Conservation (phyloP, 2,888 invertebrate species). For the Octonoba sinensis region DNA sequence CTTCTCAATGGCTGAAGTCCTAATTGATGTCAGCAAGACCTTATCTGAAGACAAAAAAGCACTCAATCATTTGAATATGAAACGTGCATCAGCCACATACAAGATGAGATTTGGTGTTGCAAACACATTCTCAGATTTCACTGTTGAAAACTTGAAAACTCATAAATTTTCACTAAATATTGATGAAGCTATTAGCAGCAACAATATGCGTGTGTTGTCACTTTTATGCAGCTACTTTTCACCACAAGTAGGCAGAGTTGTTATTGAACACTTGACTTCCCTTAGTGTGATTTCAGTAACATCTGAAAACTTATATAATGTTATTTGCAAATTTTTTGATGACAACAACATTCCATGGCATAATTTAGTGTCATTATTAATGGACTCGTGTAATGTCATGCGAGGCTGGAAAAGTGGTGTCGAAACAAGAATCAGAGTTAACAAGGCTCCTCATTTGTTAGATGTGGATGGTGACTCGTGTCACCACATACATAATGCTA, state of each 20-base stretch:
- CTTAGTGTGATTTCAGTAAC: background rate
- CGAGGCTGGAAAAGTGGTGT: too few species aligned
- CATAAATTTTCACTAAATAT: background rate
- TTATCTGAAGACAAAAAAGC: background rate
- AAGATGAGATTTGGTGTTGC: constrained; percentile 1
- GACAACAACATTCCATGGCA: too few species aligned
- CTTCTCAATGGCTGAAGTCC: background rate
- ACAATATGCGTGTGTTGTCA: background rate
- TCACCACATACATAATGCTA: too few species aligned
- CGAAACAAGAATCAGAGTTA: too few species aligned
- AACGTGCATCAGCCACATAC: background rate
- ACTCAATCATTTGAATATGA: background rate
- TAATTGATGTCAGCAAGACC: background rate
- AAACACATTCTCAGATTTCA: background rate
- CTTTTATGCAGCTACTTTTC: background rate
- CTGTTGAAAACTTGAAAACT: background rate
- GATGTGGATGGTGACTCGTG: too few species aligned
- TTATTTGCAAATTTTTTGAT: too few species aligned
- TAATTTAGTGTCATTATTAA: too few species aligned
- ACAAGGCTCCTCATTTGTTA: too few species aligned
- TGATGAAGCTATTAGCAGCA: background rate
- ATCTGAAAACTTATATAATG: background rate
- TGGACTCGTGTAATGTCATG: too few species aligned
- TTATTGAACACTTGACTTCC: background rate
- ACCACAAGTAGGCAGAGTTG: background rate